Percentiles rank a stretch among this genome's conserved stretches.
phyloP scores from a whole-genome alignment of 2,888 invertebrate genomes.

The Eubasilissa splendida region DNA sequence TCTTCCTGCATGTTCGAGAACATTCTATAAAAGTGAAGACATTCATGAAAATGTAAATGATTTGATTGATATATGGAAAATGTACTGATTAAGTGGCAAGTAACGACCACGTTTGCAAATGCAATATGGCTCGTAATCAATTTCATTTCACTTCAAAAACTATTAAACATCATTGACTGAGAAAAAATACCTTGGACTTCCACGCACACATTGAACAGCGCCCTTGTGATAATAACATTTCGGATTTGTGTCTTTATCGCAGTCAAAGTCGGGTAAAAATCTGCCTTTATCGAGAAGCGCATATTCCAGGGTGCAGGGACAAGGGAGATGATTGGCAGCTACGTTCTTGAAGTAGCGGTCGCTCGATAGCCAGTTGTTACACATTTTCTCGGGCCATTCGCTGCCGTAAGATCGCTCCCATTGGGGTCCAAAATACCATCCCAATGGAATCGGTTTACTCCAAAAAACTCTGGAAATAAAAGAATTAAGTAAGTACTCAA shows the following conservation, averaged over 20 bases:
- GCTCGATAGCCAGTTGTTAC: constrained; percentile 91
- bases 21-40: no score
- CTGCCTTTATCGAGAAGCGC: constrained; percentile 94
- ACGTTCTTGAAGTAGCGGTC: constrained; percentile 89
- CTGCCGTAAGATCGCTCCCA: constrained; percentile 87
- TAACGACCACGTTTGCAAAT: no score
- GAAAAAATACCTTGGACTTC: constrained; percentile 83
- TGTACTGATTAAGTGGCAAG: no score
- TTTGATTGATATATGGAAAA: no score
- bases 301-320: constrained; percentile 94
- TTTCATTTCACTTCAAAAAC: no score
- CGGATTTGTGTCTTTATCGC: constrained; percentile 93
- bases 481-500: neutral
- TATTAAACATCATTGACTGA: no score
- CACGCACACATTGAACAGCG: constrained; percentile 93
- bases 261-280: constrained; percentile 90
- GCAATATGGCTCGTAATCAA: no score
- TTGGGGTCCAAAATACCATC: constrained; percentile 93
- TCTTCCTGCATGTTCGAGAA: no score
- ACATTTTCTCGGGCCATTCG: constrained; percentile 87
- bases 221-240: constrained; percentile 91
- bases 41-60: no score
- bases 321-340: constrained; percentile 86
- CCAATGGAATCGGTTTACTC: constrained; percentile 93
- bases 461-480: constrained; percentile 77